Percentiles rank a stretch among this genome's conserved stretches.
These are phyloP conservation scores for Eupleurogrammus muticus DNA, from an alignment of 2,797 vertebrate genomes.

Conservation along the genomic window DNA sequence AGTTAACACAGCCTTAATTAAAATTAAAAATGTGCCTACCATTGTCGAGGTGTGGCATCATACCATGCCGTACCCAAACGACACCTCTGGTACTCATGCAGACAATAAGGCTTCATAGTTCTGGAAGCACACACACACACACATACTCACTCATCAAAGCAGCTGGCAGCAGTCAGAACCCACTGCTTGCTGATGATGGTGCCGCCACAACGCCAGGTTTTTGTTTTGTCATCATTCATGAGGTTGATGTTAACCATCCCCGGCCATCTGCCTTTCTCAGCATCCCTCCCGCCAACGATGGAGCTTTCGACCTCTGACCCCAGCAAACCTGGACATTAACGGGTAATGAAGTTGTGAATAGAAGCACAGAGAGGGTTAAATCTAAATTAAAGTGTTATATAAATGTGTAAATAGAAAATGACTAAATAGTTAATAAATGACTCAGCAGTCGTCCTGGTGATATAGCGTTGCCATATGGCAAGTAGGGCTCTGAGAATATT, in stretches of 20 bases:
- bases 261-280: accelerated
- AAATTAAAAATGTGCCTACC: too few species aligned
- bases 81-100: not conserved
- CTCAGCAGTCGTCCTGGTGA: too few species aligned
- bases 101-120: not conserved
- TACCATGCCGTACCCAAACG: too few species aligned
- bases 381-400: too few species aligned
- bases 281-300: constrained; percentile 38
- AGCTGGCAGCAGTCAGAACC: constrained; percentile 57
- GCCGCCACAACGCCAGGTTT: constrained; percentile 51
- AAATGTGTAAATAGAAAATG: too few species aligned
- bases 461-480: not conserved
- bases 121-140: too few species aligned
- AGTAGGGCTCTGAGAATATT: too few species aligned
- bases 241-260: constrained; percentile 51
- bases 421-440: too few species aligned
- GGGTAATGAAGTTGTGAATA: not conserved
- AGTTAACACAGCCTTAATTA: too few species aligned
- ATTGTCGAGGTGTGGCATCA: too few species aligned
- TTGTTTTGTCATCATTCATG: accelerated
- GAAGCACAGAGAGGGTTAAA: too few species aligned
- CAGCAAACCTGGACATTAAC: constrained; percentile 28
- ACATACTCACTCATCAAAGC: constrained; percentile 24
- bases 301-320: constrained; percentile 31
- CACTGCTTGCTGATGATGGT: constrained; percentile 14